Base-by-base conservation (phyloP, 2,797 vertebrate species). In the Cheirogaleus major region DNA sequence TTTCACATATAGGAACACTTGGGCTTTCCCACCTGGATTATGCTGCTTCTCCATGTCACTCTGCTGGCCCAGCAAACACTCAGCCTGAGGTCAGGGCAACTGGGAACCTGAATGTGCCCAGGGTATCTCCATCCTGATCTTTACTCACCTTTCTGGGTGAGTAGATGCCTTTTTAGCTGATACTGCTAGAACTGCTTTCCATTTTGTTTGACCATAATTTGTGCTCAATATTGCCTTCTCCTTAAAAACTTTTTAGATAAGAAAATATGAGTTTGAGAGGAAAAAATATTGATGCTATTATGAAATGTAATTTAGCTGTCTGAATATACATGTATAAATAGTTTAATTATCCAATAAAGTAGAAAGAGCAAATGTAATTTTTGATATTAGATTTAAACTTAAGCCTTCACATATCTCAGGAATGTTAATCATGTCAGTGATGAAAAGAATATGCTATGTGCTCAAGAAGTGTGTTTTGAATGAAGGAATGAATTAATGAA, bases 211-310 rank as follows among this genome's bases (percentile, higher is more conserved):
- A 35, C 20, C 43, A 35, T 63, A 4, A 9, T 70, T 75, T 69
- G 22, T 70, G 23, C 10, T 91, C 38, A 85, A 38, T 30, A 15
- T 69, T 91, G 9, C 2, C 5, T 3, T 76, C 8, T 67, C 11
- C 18, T 82, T 67, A 83, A 67, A 83, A 52, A 15, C 2, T 4
- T 38, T 55, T 61, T 75, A 18, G 23, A 43, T 45, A 87, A 20
- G 5, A 55, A 83, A 91, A 67, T 5, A 80, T 75, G 22, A 61
- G 15, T 91, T 70, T 76, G 18, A 93, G 13, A 84, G n/a, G 70
- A 7, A 93, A 89, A 70, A 50, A 43, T 48, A 65, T 63, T 80
- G 59, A 69, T 48, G 15, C 18, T 52, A 45, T 50, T 89, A 81
- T 65, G 8, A 89, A 76, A 4, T 57, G 25, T 65, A 57, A 59